These are phyloP conservation scores for Acropternis orthonyx DNA, from an alignment of 2,797 vertebrate genomes.

Conservation along the genomic window DNA sequence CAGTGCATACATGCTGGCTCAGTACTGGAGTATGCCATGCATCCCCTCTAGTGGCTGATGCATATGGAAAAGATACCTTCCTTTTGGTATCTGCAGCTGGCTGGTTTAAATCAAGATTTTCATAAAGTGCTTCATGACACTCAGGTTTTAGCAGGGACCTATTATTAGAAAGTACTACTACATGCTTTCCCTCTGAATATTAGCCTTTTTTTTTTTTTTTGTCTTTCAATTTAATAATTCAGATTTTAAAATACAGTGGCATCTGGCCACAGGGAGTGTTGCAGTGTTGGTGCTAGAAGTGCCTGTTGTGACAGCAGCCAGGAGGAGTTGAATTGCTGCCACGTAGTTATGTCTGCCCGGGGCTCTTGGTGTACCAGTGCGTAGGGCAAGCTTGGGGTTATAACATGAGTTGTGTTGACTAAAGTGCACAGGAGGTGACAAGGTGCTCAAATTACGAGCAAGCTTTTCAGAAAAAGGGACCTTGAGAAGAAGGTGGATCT, in stretches of 20 bases:
- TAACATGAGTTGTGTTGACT: background rate
- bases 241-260: background rate
- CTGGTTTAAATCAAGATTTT: background rate
- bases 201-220: background rate
- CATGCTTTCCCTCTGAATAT: background rate
- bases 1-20: accelerated
- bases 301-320: accelerated
- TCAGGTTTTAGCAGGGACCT: background rate
- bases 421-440: background rate
- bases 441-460: background rate
- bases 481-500: accelerated
- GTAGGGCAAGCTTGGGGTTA: background rate
- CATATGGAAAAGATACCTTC: background rate
- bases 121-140: background rate
- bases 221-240: background rate
- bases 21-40: background rate
- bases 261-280: background rate
- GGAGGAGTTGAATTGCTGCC: background rate
- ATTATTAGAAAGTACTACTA: background rate
- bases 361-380: accelerated
- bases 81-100: background rate
- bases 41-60: conserved; percentile 25
- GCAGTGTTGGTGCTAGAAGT: background rate
- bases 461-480: background rate
- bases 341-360: accelerated